Evolutionary conservation across 2,888 invertebrate genomes (phyloP).

Genomic region (Mythimna loreyi): DNA sequence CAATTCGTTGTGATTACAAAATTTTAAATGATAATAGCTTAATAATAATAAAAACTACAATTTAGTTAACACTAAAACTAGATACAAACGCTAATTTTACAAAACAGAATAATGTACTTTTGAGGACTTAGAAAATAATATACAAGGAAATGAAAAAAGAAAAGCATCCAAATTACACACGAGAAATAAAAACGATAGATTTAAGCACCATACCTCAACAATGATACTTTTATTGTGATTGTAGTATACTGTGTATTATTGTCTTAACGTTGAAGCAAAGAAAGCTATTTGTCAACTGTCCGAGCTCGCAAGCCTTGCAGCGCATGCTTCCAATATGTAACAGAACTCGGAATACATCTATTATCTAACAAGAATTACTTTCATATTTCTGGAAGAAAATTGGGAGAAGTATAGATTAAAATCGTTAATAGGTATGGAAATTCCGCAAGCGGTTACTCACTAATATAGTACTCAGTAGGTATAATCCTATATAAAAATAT

Average conservation of each 20-base stretch:
- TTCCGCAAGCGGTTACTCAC: slow-evolving; percentile 63
- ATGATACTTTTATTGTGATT: slow-evolving; percentile 35
- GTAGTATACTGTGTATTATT: slow-evolving; percentile 43
- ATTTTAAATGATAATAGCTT: slow-evolving; percentile 56
- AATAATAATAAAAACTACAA: slow-evolving; percentile 56
- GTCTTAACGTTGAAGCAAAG: slow-evolving; percentile 40
- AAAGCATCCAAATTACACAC: slow-evolving; percentile 71
- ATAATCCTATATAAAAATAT: slow-evolving; percentile 63
- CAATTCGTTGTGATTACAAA: slow-evolving; percentile 65
- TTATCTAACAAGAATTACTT: slow-evolving; percentile 25
- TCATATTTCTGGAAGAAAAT: slow-evolving; percentile 31
- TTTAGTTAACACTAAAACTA: slow-evolving; percentile 66
- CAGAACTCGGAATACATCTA: slow-evolving; percentile 21
- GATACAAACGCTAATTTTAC: slow-evolving; percentile 60
- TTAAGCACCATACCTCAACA: slow-evolving; percentile 61
- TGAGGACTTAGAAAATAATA: slow-evolving; percentile 60
- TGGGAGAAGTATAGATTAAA: slow-evolving; percentile 18
- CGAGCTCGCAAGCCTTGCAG: slow-evolving; percentile 29
- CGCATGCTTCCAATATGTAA: slow-evolving; percentile 7
- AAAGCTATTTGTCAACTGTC: slow-evolving; percentile 33
- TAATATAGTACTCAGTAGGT: slow-evolving; percentile 58
- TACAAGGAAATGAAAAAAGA: slow-evolving; percentile 58
- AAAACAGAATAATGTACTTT: slow-evolving; percentile 66
- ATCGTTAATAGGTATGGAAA: slow-evolving; percentile 62
- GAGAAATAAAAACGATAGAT: slow-evolving; percentile 43